Evolutionary conservation across 2,113 vertebrate species (phyloP).

Genomic region (Aythya baeri): DNA sequence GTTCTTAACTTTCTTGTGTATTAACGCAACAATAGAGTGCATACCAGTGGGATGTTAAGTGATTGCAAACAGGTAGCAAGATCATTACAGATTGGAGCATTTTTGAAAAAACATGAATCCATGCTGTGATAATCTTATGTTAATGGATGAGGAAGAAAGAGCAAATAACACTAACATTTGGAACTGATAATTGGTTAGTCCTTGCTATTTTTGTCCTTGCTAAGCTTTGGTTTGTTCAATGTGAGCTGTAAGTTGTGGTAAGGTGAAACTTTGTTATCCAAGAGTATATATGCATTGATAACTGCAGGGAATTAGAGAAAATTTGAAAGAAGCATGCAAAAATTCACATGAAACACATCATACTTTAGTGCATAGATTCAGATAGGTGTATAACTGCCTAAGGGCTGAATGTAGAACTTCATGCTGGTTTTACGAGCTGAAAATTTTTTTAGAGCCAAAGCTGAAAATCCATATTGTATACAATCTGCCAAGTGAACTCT

Average conservation of each 20-base stretch:
- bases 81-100: not conserved
- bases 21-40: not conserved
- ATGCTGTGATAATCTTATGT: not conserved
- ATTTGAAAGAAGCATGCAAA: not conserved
- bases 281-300: not conserved
- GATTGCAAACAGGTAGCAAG: not conserved
- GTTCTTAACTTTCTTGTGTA: not conserved
- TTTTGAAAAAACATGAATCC: not conserved
- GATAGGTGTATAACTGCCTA: not conserved
- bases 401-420: not conserved
- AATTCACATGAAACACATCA: not conserved
- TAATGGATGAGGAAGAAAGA: not conserved
- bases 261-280: not conserved
- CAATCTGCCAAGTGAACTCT: not conserved
- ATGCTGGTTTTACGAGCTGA: not conserved
- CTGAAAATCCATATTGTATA: not conserved
- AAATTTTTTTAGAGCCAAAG: not conserved
- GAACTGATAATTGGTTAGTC: not conserved
- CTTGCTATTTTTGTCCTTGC: not conserved
- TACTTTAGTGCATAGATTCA: not conserved
- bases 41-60: not conserved
- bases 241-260: not conserved
- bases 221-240: not conserved
- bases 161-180: not conserved
- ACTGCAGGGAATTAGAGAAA: not conserved